Conservation (phyloP, 2,888 invertebrate species). For the Nephrotoma flavescens region DNA sequence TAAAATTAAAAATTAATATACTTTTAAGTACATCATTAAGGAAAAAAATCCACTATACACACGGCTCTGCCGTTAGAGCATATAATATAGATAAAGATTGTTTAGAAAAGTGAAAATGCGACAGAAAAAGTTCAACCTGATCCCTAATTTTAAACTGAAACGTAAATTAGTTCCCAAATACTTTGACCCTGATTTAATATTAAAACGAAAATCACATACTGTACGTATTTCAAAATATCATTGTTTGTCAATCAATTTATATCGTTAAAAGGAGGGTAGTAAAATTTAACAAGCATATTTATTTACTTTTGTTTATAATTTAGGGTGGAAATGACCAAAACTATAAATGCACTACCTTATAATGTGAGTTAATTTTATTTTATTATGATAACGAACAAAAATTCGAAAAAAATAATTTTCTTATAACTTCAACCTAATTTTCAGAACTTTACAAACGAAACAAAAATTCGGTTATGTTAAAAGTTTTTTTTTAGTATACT, state of each 20-base stretch:
- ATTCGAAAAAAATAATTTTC: not conserved
- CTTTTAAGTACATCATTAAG: not conserved
- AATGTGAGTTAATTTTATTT: not conserved
- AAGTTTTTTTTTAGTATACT: not conserved
- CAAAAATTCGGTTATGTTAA: not conserved
- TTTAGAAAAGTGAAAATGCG: not conserved
- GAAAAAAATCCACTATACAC: not conserved
- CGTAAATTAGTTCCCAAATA: not conserved
- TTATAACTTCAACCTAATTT: not conserved
- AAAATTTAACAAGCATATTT: not conserved
- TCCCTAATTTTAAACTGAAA: not conserved
- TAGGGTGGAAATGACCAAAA: not conserved
- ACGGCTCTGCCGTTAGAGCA: not conserved
- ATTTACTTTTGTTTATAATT: not conserved
- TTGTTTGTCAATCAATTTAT: not conserved
- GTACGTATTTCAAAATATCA: not conserved
- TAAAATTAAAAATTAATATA: not conserved
- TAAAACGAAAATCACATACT: not conserved
- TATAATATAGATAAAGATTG: not conserved
- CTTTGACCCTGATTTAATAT: not conserved
- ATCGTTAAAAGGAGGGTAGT: not conserved
- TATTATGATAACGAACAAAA: not conserved
- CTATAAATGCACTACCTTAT: not conserved
- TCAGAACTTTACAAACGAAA: not conserved
- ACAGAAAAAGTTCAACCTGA: not conserved